Conservation (phyloP, 2,113 vertebrate genomes). For the Polypterus bichir region DNA sequence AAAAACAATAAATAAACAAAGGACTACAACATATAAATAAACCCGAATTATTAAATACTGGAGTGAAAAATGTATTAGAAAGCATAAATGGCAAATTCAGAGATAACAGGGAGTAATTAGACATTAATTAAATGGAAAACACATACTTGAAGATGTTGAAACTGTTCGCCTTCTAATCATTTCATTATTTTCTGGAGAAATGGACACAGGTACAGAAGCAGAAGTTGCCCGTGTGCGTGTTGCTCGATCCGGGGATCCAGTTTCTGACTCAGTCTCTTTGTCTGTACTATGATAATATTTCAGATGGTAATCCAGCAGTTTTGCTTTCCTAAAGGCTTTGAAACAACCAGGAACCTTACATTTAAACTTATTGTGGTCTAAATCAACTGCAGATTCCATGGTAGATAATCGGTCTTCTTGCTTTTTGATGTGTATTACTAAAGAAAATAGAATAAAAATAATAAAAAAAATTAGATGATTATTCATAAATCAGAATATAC, state of each 20-base stretch:
- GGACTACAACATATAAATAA: no score
- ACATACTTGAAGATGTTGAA: slow-evolving; percentile 32
- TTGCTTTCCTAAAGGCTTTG: slow-evolving; percentile 27
- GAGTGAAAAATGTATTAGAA: no score
- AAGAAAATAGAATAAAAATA: slow-evolving; percentile 2
- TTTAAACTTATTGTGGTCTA: slow-evolving; percentile 29
- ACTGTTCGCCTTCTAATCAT: slow-evolving; percentile 27
- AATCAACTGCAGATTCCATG: slow-evolving; percentile 22
- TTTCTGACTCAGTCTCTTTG: slow-evolving; percentile 23
- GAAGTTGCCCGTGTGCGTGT: slow-evolving; percentile 26
- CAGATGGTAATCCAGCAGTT: slow-evolving; percentile 32
- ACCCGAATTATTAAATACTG: no score
- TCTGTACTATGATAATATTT: slow-evolving; percentile 38
- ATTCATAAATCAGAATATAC: not conserved
- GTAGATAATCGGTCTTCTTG: slow-evolving; percentile 20
- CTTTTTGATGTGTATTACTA: slow-evolving; percentile 23
- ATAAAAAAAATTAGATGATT: not conserved
- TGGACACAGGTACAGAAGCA: slow-evolving; percentile 27
- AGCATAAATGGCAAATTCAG: no score
- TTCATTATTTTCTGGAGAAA: slow-evolving; percentile 19
- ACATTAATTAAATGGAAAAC: not conserved
- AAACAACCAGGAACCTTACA: slow-evolving; percentile 22
- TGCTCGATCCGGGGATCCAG: slow-evolving; percentile 22
- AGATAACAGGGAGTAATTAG: no score
- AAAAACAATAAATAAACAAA: no score